phyloP scores from a whole-genome alignment of 2,113 vertebrate genomes.

The Paramormyrops kingsleyae region DNA sequence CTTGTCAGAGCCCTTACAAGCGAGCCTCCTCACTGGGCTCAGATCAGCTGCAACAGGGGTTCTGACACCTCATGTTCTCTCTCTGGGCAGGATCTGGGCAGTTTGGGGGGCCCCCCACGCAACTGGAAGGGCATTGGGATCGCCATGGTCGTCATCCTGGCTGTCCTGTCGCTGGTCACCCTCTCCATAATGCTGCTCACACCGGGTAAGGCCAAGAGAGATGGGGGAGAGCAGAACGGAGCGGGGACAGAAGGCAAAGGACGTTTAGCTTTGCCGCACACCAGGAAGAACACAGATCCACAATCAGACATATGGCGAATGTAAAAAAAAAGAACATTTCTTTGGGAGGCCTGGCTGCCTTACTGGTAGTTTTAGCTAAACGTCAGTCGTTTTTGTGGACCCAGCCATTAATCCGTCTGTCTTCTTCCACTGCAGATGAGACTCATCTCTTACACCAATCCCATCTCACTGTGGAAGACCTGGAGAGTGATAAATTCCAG shows the following conservation, averaged over 20 bases:
- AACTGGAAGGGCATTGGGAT: constrained; percentile 77
- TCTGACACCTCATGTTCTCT: constrained; percentile 1
- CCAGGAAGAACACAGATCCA: not conserved
- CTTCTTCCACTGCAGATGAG: constrained; percentile 50
- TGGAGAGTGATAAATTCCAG: constrained; percentile 59
- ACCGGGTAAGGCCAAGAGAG: constrained; percentile 53
- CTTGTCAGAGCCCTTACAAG: not conserved
- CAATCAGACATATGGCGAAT: not conserved
- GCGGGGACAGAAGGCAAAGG: not conserved
- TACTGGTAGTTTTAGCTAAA: not conserved
- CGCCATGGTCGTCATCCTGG: constrained; percentile 66
- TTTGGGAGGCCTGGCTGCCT: not conserved
- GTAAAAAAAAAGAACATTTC: not conserved
- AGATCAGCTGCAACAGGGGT: constrained; percentile 4
- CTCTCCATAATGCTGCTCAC: constrained; percentile 65
- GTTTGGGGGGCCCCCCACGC: constrained; percentile 57
- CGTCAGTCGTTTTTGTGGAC: not conserved
- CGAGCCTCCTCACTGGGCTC: constrained; percentile 39
- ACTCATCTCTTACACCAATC: constrained; percentile 53
- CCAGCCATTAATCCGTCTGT: not conserved
- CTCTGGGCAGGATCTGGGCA: constrained; percentile 57
- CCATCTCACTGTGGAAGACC: constrained; percentile 61
- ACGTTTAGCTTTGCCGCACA: not conserved
- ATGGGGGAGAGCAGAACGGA: not conserved
- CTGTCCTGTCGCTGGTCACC: constrained; percentile 66